A percentile compares a stretch with the other conserved stretches of the same genome.
These are phyloP conservation scores for Cheumatopsyche charites DNA, from an alignment of 1,140 invertebrate species.

Conservation along the genomic window DNA sequence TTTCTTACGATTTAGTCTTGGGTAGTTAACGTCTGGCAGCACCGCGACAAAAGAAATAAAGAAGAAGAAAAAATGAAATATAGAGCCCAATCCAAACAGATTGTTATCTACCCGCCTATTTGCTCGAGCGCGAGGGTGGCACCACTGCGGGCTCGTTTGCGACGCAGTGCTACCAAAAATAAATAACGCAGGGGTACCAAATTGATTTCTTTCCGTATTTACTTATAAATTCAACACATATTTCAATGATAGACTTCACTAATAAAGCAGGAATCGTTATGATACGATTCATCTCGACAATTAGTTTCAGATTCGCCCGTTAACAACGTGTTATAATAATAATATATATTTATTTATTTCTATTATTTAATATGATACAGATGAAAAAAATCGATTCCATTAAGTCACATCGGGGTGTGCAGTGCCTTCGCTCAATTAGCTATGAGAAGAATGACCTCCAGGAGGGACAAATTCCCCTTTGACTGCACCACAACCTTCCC, in stretches of 20 bases:
- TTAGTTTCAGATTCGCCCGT: no score
- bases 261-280: no score
- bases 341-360: no score
- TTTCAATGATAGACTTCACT: no score
- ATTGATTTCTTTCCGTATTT: no score
- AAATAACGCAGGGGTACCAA: no score
- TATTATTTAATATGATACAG: no score
- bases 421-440: conserved; percentile 49
- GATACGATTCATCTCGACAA: no score
- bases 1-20: conserved; percentile 48
- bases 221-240: no score
- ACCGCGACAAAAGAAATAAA: conserved; percentile 45
- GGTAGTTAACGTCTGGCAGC: conserved; percentile 55
- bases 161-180: no score
- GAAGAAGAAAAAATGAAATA: conserved; percentile 60
- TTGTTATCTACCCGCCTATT: conserved; percentile 64
- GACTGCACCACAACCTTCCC: not conserved
- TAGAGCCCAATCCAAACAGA: conserved; percentile 63
- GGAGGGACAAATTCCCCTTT: conserved; percentile 7
- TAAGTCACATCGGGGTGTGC: conserved; percentile 7
- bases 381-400: conserved; percentile 4
- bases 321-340: no score
- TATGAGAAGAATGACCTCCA: conserved; percentile 44
- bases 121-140: conserved; percentile 51
- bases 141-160: conserved; percentile 39